Evolutionary conservation across 2,797 vertebrate genomes (phyloP).

Genomic region (Acrossocheilus fasciatus): DNA sequence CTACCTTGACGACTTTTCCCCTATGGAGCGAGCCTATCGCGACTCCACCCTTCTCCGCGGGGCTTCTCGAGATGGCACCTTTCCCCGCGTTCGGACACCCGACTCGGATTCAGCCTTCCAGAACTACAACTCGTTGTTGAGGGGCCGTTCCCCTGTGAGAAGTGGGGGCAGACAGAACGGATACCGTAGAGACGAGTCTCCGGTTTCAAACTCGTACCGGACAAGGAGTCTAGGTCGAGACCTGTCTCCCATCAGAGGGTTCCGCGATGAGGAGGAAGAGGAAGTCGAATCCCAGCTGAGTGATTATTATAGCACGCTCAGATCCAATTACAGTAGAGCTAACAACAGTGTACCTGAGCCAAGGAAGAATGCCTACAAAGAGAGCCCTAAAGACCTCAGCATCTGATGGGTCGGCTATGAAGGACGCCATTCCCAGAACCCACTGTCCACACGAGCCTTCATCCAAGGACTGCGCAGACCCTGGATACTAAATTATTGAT

Average conservation of each 20-base stretch:
- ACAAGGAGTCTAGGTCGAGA: conserved; percentile 81
- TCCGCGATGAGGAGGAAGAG: conserved; percentile 73
- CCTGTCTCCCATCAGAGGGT: conserved; percentile 81
- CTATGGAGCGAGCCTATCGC: conserved; percentile 37
- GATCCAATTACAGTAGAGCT: conserved; percentile 71
- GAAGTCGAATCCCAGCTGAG: conserved; percentile 73
- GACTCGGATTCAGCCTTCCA: conserved; percentile 74
- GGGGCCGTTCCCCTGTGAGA: conserved; percentile 74
- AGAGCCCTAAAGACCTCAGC: conserved; percentile 95
- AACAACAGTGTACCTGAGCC: conserved; percentile 80
- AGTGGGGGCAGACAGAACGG: conserved; percentile 46
- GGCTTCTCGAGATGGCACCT: conserved; percentile 61
- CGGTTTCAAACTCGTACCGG: conserved; percentile 73
- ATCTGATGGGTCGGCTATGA: conserved; percentile 83
- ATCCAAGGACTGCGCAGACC: conserved; percentile 59
- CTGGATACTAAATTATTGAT: conserved; percentile 62
- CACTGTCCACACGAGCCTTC: conserved; percentile 62
- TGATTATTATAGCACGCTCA: conserved; percentile 81
- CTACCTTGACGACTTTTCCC: conserved; percentile 62
- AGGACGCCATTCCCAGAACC: conserved; percentile 60
- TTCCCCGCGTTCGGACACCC: conserved; percentile 74
- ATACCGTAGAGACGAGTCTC: conserved; percentile 69
- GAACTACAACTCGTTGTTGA: conserved; percentile 77
- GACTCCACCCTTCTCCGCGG: conserved; percentile 67
- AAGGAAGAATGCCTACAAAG: conserved; percentile 87